Evolutionary conservation across 2,113 vertebrate genomes (phyloP), one percentile per base, ranked within the genome.

Genomic region (Asarcornis scutulata): DNA sequence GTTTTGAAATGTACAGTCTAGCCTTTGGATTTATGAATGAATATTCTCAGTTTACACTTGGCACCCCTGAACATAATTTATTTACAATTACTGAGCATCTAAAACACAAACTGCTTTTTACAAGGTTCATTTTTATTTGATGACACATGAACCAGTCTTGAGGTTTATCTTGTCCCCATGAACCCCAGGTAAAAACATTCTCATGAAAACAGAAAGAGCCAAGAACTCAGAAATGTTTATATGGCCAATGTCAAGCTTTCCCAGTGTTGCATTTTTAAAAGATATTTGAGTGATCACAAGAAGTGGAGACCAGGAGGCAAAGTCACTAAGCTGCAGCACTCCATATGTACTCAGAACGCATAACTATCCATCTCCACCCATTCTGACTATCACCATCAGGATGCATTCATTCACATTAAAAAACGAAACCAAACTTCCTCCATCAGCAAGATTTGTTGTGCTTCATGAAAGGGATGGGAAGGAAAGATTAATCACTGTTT

Each of bases 361-460:
- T 26, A 88, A 73, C 48, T 42, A 72, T 55, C 80, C 53, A 59
- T 79, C 53, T 90, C 72, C 36, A 53, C 72, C 67, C 27, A 40
- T 50, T 50, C 75, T 78, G 88, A 84, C 55, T 59, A 80, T 52
- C 78, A 91, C 23, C 63, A 59, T 38, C 48, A 87, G 59, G n/a
- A 76, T 38, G 74, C 23, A 36, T 68, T 87, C 46, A 55, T 77
- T 87, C 89, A 53, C 59, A 59, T 27, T 55, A 64, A 72, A 78
- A 88, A 92, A 90, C n/a, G 26, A 71, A 88, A 64, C 17, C 42
- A 74, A 95, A 83, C 13, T 80, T 94, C 48, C 80, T 83, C 58
- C 63, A 72, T 73, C 76, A 83, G 72, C 80, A 80, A 68, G 56
- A 92, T 80, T 68, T 76, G 62, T 63, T 85, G 58, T 80, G 38